Base-by-base conservation (phyloP, 1,140 invertebrate genomes). In the Diachasma alloeum region DNA sequence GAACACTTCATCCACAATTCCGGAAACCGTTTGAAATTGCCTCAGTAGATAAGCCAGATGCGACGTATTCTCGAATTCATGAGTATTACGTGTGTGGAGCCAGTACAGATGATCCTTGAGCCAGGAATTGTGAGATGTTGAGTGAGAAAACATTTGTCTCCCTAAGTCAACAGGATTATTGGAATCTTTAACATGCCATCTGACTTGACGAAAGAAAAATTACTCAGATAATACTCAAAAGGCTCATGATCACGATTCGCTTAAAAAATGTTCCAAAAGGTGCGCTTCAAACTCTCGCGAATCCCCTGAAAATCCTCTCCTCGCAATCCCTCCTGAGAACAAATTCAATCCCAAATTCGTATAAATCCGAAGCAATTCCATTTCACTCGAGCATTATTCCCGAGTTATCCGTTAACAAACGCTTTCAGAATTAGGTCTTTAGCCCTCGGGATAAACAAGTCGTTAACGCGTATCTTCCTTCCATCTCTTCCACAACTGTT, bases 391-490 rank as follows among this genome's bases (percentile, higher is more conserved):
- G 15, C 59, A 63, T 4, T 19, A 63, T 63, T 31, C 10, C 19
- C 59, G 59, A 63, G 59, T 63, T 15, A 26, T 63, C 59, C 24
- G 10, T 26, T n/a, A n/a, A 63, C 59, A 63, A 63, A 63, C 59
- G 24, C 11, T 63, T 63, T 26, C 59, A 63, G 59, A 63, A 63
- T 63, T 63, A 63, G 59, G 59, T 63, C 59, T 15, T 63, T 11
- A 63, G 24, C 59, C 24, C 59, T 53, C 48, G 11, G 59, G 59
- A 63, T 63, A 63, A 63, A 63, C 59, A 63, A 63, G 59, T 63
- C 59, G 24, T 63, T 63, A 63, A 31, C 59, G n/a, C 48, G 59
- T 63, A 63, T 63, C 59, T 63, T 15, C 24, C 22, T 31, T 31
- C 59, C 24, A 63, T 63, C 59, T 63, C 59, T 31, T 63, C 53